Evolutionary conservation across 2,888 invertebrate genomes (phyloP), one percentile per base, ranked within the genome.

Genomic region (Oscheius sp.): DNA sequence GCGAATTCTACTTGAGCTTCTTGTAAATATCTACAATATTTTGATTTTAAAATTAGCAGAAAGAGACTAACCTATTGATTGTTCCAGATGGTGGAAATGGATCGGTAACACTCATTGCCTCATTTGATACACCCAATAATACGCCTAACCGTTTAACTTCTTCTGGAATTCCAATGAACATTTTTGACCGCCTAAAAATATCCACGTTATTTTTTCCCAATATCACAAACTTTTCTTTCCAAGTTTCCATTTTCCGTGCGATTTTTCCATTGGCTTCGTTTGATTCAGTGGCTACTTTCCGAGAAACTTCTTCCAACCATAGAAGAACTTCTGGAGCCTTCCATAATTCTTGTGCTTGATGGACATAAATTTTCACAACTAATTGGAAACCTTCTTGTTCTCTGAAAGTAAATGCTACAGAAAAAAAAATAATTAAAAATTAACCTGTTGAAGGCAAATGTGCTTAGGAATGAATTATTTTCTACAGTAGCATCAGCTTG

Each of bases 321-420:
- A 91, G 91, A 66, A 94, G 87, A 64, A 93, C 91, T 76, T 92
- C 92, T 0, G 80, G 77, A 21, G 92, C 41, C 86, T 93, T 93
- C 94, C 95, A 95, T 63, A 94, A 90, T 69, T 93, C 92, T 87
- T 92, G 92, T 61, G 94, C 91, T 49, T 84, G 82, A 71, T 92
- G 92, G 18, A 94, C 91, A 87, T 94, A 95, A 77, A 95, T 90
- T 49, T 91, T 91, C 76, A 93, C 91, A 64, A 95, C 89, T 85
- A 93, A 93, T 77, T 92, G 91, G 73, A 95, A 89, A 9, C 93
- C 90, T 89, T 88, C 81, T 2, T 61, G 41, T 49, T 84, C 84
- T 12, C 84, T 85, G 72, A 73, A 83, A 66, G 41, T 9, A n/a
- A 1, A 13, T n/a, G n/a, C n/a, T n/a, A n/a, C n/a, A n/a, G n/a